Conservation (phyloP, 2,113 vertebrate species). For the Archilochus colubris region DNA sequence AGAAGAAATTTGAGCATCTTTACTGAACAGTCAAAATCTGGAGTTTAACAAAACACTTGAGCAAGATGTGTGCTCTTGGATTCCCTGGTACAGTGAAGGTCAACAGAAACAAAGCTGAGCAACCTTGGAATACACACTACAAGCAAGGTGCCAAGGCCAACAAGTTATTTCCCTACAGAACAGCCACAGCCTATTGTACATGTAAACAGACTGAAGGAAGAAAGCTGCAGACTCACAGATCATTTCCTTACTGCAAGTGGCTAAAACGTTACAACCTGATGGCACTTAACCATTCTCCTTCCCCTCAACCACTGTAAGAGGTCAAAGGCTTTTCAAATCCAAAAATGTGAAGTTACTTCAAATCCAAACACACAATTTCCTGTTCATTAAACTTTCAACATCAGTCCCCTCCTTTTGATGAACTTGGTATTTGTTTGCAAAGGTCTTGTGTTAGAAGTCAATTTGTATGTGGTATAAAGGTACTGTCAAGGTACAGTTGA, state of each 20-base stretch:
- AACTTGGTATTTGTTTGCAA: neutral
- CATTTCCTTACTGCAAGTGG: neutral
- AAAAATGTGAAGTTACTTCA: too few species aligned
- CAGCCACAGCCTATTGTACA: neutral
- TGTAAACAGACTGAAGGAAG: rapidly evolving
- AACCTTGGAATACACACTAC: neutral
- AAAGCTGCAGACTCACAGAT: neutral
- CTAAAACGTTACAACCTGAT: neutral
- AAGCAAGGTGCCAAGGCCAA: neutral
- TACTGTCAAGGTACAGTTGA: neutral
- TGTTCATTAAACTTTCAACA: neutral
- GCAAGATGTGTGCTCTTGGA: neutral
- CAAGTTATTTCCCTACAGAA: neutral
- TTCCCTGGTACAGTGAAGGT: neutral
- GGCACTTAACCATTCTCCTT: neutral
- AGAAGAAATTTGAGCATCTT: neutral
- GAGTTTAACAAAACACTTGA: neutral
- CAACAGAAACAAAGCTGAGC: neutral
- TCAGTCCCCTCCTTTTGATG: neutral
- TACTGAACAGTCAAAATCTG: neutral
- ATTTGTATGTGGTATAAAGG: neutral
- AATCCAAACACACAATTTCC: rapidly evolving
- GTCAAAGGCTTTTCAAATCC: neutral
- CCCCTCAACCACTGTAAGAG: neutral
- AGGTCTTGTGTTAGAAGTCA: neutral